Conservation (phyloP, 1,140 invertebrate species). For the Stenopsyche tienmushanensis region DNA sequence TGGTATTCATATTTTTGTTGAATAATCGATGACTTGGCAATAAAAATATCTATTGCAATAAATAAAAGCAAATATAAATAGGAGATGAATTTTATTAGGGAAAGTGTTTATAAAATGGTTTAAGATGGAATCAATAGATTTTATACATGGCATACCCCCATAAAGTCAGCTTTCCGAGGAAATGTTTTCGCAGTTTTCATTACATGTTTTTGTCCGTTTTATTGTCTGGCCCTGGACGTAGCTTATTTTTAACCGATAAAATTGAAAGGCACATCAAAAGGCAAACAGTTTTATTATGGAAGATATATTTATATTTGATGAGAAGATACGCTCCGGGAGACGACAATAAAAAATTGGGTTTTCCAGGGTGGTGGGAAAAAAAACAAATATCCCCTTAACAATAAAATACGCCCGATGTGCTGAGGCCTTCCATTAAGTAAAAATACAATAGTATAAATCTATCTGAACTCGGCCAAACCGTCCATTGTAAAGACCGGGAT, state of each 20-base stretch:
- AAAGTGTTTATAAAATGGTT: too few species aligned
- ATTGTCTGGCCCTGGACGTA: background rate
- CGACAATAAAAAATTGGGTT: constrained; percentile 26
- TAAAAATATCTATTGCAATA: too few species aligned
- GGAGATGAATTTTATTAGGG: too few species aligned
- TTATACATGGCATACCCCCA: too few species aligned
- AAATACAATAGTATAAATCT: constrained; percentile 32
- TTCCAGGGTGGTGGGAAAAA: background rate
- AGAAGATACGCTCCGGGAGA: constrained; percentile 7
- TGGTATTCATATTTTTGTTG: too few species aligned
- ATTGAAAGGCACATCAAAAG: constrained; percentile 13
- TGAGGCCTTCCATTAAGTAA: constrained; percentile 26
- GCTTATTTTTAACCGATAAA: constrained; percentile 22
- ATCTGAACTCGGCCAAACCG: constrained; percentile 13
- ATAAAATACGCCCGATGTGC: constrained; percentile 29
- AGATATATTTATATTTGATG: constrained; percentile 25
- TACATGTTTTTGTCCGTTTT: constrained; percentile 9
- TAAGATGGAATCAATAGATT: constrained; percentile 6
- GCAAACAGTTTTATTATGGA: constrained; percentile 10
- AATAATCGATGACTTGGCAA: too few species aligned
- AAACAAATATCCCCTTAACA: constrained; percentile 27
- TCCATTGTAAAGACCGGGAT: constrained; percentile 23
- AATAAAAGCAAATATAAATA: too few species aligned
- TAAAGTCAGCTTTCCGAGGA: background rate
- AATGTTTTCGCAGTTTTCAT: constrained; percentile 22